Conservation (phyloP, 2,888 invertebrate genomes). For the Xestobium rufovillosum region DNA sequence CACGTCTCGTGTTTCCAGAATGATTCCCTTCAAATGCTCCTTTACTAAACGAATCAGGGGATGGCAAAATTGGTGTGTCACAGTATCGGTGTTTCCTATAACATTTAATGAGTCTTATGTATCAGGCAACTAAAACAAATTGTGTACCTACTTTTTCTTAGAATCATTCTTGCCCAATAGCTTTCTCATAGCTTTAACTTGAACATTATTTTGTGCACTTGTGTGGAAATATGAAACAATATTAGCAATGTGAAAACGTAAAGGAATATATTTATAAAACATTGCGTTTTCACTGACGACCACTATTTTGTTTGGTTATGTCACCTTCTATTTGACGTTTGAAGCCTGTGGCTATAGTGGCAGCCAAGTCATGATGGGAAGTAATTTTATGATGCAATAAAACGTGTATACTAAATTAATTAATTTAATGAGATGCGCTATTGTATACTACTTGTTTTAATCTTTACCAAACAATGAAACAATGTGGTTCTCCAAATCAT, state of each 20-base stretch:
- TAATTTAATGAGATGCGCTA: no score
- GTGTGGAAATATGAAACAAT: neutral
- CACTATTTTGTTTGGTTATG: no score
- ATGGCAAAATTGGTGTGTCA: conserved; percentile 30
- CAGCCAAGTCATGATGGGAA: no score
- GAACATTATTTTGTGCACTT: neutral
- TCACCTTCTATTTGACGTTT: no score
- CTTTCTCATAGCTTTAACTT: neutral
- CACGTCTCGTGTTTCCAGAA: conserved; percentile 51
- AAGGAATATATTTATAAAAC: no score
- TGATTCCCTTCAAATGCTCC: conserved; percentile 45
- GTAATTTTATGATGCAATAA: no score
- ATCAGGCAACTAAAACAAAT: neutral
- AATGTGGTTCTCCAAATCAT: no score
- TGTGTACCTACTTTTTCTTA: neutral
- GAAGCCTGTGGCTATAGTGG: no score
- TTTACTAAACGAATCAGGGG: conserved; percentile 36
- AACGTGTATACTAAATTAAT: no score
- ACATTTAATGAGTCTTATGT: conserved; percentile 13
- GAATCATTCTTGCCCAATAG: conserved; percentile 1
- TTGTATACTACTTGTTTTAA: no score
- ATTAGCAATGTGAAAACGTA: conserved; percentile 4
- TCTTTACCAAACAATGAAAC: no score
- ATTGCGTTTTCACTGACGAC: no score
- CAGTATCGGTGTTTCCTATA: conserved; percentile 31